Evolutionary conservation across 1,140 invertebrate genomes (phyloP).

Genomic region (Drosophila funebris): DNA sequence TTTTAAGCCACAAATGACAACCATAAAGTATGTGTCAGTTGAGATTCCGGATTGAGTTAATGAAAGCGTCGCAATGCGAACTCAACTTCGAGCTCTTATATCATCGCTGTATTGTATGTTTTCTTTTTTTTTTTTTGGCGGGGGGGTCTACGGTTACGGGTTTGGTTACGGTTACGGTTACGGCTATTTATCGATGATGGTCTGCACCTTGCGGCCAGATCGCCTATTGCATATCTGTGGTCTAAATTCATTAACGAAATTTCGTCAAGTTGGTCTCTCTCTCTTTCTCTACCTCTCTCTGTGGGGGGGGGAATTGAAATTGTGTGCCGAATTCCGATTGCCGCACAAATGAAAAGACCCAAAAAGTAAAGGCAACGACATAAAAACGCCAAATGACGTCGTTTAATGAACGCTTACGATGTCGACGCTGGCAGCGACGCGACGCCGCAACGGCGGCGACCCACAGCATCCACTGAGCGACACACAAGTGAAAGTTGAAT

Average conservation of each 20-base stretch:
- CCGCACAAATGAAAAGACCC: conserved; percentile 12
- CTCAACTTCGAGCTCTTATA: conserved; percentile 24
- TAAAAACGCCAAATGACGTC: conserved; percentile 54
- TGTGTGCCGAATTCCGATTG: conserved; percentile 39
- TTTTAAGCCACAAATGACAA: conserved; percentile 28
- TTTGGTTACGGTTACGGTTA: conserved; percentile 41
- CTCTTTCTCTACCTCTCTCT: conserved; percentile 2
- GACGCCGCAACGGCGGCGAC: background rate
- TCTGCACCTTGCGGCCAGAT: conserved; percentile 43
- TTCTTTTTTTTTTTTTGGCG: background rate
- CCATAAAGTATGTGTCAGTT: conserved; percentile 23
- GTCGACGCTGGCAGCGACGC: conserved; percentile 7
- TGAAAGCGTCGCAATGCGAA: conserved; percentile 53
- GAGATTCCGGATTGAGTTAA: conserved; percentile 66
- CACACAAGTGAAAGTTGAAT: conserved; percentile 73
- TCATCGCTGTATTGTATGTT: too few species aligned
- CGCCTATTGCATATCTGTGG: conserved; percentile 55
- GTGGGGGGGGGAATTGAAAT: conserved; percentile 52
- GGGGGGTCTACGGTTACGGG: conserved; percentile 2
- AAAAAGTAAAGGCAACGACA: conserved; percentile 28
- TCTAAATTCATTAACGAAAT: conserved; percentile 81
- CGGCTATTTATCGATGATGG: conserved; percentile 21
- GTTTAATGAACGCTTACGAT: conserved; percentile 61
- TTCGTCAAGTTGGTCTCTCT: conserved; percentile 60
- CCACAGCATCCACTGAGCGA: conserved; percentile 53